Conservation (phyloP, 2,113 vertebrate species). For the Manacus vitellinus region DNA sequence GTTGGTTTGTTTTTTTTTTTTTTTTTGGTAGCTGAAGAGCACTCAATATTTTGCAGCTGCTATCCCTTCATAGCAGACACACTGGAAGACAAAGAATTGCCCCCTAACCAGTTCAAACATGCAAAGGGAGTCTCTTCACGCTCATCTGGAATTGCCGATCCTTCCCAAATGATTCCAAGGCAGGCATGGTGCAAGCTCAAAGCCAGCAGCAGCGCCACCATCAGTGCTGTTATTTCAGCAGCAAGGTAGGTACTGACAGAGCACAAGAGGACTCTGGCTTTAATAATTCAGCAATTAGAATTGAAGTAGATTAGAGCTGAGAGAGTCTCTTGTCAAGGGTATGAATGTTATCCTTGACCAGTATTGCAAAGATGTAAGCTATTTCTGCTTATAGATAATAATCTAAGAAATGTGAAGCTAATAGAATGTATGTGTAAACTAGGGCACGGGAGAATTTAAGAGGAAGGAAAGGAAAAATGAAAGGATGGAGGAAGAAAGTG, state of each 20-base stretch:
- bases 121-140: background rate
- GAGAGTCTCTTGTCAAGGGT: background rate
- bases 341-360: slow-evolving; percentile 53
- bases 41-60: background rate
- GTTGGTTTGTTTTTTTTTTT: background rate
- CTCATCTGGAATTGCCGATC: background rate
- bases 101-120: background rate
- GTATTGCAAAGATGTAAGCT: background rate
- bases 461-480: background rate
- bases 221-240: background rate
- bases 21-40: background rate
- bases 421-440: background rate
- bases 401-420: slow-evolving; percentile 20
- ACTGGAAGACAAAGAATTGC: background rate
- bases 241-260: background rate
- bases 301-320: slow-evolving; percentile 32
- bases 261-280: background rate
- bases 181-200: background rate
- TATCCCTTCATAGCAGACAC: background rate
- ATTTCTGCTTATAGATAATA: slow-evolving; percentile 20
- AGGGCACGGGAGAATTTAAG: background rate
- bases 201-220: background rate
- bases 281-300: slow-evolving; percentile 18
- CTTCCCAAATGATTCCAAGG: background rate
- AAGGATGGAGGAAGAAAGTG: background rate